These are phyloP conservation scores for Esperia sulphurella DNA, from an alignment of 2,888 invertebrate genomes.

Conservation along the genomic window DNA sequence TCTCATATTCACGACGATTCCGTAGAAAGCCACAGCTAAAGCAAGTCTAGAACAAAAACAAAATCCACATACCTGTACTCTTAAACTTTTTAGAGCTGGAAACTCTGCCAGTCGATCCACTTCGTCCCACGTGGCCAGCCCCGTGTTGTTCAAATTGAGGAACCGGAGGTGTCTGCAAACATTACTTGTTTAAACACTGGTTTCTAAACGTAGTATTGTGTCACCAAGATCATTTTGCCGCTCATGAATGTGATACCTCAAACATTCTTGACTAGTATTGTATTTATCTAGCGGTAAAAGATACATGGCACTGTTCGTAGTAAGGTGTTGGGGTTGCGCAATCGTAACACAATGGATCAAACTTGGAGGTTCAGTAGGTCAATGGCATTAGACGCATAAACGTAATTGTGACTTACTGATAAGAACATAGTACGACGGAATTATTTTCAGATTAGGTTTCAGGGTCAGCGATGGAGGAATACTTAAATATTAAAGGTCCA, in stretches of 20 bases:
- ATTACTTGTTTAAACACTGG: constrained; percentile 2
- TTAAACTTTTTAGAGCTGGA: constrained; percentile 89
- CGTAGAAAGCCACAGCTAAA: neutral
- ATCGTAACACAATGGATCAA: constrained; percentile 25
- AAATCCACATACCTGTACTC: constrained; percentile 83
- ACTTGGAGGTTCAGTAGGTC: constrained; percentile 54
- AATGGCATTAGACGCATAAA: constrained; percentile 44
- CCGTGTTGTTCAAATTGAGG: constrained; percentile 91
- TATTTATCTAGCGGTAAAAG: neutral
- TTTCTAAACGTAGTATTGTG: constrained; percentile 2
- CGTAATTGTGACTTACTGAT: constrained; percentile 20
- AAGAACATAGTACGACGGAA: neutral
- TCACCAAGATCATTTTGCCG: neutral
- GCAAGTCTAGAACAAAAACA: neutral
- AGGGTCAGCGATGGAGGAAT: neutral
- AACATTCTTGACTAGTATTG: neutral
- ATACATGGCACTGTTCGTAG: neutral
- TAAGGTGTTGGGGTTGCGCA: constrained; percentile 7
- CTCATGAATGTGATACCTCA: neutral
- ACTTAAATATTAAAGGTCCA: neutral
- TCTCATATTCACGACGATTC: no score
- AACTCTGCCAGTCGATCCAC: constrained; percentile 92
- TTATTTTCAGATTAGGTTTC: neutral
- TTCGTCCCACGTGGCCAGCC: constrained; percentile 92
- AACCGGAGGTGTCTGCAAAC: constrained; percentile 82